Conservation (phyloP, 2,113 vertebrate species). For the human (Homo sapiens) region DNA sequence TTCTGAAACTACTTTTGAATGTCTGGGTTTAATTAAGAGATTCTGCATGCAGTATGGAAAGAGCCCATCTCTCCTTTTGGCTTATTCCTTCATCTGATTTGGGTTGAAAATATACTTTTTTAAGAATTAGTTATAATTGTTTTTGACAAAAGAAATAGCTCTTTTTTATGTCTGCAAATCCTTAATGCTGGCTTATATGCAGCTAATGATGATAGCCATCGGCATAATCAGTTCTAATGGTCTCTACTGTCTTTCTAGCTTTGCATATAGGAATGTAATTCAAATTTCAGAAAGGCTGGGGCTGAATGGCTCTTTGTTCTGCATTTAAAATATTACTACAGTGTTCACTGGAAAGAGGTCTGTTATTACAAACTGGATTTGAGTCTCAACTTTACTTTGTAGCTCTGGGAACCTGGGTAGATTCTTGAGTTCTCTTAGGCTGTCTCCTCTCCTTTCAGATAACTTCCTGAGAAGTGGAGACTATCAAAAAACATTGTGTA, state of each 20-base stretch:
- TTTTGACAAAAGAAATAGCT: slow-evolving; percentile 84
- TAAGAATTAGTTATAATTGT: slow-evolving; percentile 86
- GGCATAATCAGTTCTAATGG: slow-evolving; percentile 63
- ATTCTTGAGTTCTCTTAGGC: background rate
- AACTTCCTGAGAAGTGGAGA: background rate
- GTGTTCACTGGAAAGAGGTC: slow-evolving; percentile 1
- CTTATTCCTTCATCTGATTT: slow-evolving; percentile 83
- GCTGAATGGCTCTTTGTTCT: slow-evolving; percentile 62
- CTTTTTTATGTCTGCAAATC: slow-evolving; percentile 81
- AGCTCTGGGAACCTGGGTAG: background rate
- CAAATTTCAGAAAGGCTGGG: background rate
- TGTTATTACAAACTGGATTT: background rate
- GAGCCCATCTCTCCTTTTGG: slow-evolving; percentile 73
- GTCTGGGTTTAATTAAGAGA: slow-evolving; percentile 85
- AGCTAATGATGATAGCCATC: slow-evolving; percentile 77
- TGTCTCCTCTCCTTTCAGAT: background rate
- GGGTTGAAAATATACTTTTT: slow-evolving; percentile 79
- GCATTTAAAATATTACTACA: slow-evolving; percentile 54
- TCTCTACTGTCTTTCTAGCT: slow-evolving; percentile 56
- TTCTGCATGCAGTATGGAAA: slow-evolving; percentile 77
- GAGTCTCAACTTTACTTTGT: background rate
- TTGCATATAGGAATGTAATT: slow-evolving; percentile 38
- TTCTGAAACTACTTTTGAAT: slow-evolving; percentile 80
- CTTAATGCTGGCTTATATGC: slow-evolving; percentile 77
- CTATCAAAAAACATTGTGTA: background rate